These are phyloP conservation scores for Cryptocheilus praepositus DNA, from an alignment of 2,888 invertebrate genomes.

Conservation along the genomic window DNA sequence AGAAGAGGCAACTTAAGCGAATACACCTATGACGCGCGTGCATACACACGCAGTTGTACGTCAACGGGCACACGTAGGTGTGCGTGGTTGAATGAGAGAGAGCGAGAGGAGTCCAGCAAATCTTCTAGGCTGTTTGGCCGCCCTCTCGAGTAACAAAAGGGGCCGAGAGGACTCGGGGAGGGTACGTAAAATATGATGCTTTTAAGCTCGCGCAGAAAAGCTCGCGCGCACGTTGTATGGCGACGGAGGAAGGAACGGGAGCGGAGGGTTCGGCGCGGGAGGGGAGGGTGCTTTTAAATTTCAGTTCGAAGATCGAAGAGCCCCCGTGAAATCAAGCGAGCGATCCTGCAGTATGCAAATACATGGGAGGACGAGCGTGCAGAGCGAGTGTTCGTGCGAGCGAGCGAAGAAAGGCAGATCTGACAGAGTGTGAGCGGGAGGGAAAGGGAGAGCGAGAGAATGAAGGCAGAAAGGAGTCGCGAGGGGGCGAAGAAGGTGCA, in stretches of 20 bases:
- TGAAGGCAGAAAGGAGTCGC: slow-evolving; percentile 25
- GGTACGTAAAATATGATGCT: slow-evolving; percentile 69
- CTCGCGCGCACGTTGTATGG: slow-evolving; percentile 9
- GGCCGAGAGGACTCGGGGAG: slow-evolving; percentile 18
- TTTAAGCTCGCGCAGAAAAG: slow-evolving; percentile 57
- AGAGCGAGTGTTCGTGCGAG: slow-evolving; percentile 22
- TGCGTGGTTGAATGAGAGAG: slow-evolving; percentile 11
- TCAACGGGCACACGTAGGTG: no score
- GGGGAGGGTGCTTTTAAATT: slow-evolving; percentile 63
- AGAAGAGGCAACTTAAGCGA: slow-evolving; percentile 18
- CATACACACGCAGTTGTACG: no score
- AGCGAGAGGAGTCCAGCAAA: slow-evolving; percentile 40
- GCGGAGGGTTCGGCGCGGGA: slow-evolving; percentile 1
- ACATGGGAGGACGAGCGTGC: slow-evolving; percentile 36
- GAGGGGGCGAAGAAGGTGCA: slow-evolving; percentile 30
- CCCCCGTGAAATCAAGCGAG: slow-evolving; percentile 62
- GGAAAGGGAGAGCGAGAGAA: slow-evolving; percentile 7
- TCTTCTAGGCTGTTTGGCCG: slow-evolving; percentile 51
- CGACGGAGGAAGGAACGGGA: slow-evolving; percentile 18
- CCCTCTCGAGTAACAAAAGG: slow-evolving; percentile 43
- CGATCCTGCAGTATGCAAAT: slow-evolving; percentile 65
- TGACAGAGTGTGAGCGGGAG: neutral
- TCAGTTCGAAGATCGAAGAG: slow-evolving; percentile 63
- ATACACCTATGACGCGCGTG: no score
- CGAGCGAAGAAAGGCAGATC: slow-evolving; percentile 3